Evolutionary conservation across 2,797 vertebrate genomes (phyloP).

Genomic region (Apogon talboti): DNA sequence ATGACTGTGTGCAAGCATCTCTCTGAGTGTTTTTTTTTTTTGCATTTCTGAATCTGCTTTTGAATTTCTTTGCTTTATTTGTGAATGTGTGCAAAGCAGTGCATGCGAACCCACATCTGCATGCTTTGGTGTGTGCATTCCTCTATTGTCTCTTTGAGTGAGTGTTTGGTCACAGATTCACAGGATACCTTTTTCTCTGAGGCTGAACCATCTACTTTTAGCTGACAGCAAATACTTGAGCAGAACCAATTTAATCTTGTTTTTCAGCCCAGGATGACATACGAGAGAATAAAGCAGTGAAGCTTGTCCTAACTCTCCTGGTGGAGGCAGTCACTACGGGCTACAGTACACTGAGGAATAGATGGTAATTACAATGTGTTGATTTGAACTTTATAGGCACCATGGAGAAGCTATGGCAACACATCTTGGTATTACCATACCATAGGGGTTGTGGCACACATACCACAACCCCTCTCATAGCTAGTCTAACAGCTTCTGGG

Average conservation of each 20-base stretch:
- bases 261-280: slow-evolving; percentile 76
- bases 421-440: slow-evolving; percentile 62
- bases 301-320: slow-evolving; percentile 74
- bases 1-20: slow-evolving; percentile 8
- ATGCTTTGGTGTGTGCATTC: slow-evolving; percentile 14
- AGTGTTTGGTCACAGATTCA: slow-evolving; percentile 57
- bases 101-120: slow-evolving; percentile 15
- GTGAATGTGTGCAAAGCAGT: slow-evolving; percentile 4
- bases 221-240: slow-evolving; percentile 81
- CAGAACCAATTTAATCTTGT: slow-evolving; percentile 82
- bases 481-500: slow-evolving; percentile 62
- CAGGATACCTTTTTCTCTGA: slow-evolving; percentile 63
- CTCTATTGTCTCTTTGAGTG: slow-evolving; percentile 53
- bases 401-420: slow-evolving; percentile 65
- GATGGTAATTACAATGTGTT: slow-evolving; percentile 77
- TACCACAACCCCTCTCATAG: slow-evolving; percentile 42
- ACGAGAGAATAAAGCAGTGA: slow-evolving; percentile 71
- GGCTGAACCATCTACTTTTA: slow-evolving; percentile 76
- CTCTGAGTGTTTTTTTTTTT: slow-evolving; percentile 5
- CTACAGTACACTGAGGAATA: slow-evolving; percentile 61
- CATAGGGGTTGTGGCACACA: slow-evolving; percentile 38
- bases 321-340: slow-evolving; percentile 62
- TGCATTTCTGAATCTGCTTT: slow-evolving; percentile 35
- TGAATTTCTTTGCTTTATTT: slow-evolving; percentile 43
- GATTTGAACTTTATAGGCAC: slow-evolving; percentile 76